These are phyloP conservation scores for Scaptodrosophila lebanonensis DNA, from an alignment of 1,140 invertebrate genomes.

Conservation along the genomic window DNA sequence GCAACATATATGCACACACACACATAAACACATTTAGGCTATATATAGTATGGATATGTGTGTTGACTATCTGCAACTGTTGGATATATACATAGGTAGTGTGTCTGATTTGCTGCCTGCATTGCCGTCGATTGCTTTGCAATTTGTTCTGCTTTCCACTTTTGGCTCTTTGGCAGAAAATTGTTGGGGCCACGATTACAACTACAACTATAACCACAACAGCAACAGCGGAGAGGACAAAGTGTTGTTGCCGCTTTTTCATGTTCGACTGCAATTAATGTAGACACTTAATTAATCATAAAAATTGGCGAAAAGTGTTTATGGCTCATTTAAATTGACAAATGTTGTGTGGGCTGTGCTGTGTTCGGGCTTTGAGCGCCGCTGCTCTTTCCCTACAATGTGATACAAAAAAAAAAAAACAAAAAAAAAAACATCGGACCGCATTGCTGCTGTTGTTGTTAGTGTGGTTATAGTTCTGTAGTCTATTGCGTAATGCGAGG, in stretches of 20 bases:
- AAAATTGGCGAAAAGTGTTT: constrained; percentile 73
- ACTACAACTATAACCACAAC: neutral
- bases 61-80: too few relatives aligned
- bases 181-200: constrained; percentile 43
- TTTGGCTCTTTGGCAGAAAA: constrained; percentile 51
- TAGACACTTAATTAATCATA: constrained; percentile 74
- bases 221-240: neutral
- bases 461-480: too few relatives aligned
- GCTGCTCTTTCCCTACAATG: too few relatives aligned
- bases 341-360: constrained; percentile 64
- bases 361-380: constrained; percentile 31
- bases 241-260: constrained; percentile 29
- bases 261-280: constrained; percentile 72
- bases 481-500: too few relatives aligned
- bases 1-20: neutral
- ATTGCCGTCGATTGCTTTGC: constrained; percentile 65
- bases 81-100: too few relatives aligned
- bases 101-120: neutral
- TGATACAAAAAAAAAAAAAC: too few relatives aligned
- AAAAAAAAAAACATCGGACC: too few relatives aligned
- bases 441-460: too few relatives aligned
- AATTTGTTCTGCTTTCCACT: constrained; percentile 58
- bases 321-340: constrained; percentile 74
- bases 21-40: constrained; percentile 6
- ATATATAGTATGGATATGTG: too few relatives aligned